A percentile compares a stretch with the other conserved stretches of the same genome.
Evolutionary conservation across 2,113 vertebrate species (phyloP).

Genomic region (Toxotes jaculatrix): DNA sequence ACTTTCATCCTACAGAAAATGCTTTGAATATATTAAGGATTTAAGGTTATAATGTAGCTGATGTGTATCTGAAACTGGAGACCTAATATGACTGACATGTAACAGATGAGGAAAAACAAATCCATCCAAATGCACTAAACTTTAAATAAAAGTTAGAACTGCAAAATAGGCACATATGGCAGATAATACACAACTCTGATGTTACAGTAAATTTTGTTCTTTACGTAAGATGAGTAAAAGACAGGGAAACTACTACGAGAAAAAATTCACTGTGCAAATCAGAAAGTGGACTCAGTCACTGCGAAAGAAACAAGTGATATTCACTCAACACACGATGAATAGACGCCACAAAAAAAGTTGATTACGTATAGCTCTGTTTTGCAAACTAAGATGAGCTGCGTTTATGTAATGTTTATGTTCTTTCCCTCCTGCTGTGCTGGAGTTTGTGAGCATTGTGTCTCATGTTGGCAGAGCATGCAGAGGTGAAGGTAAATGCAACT

Average conservation of each 20-base stretch:
- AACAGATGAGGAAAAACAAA: constrained; percentile 50
- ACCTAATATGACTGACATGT: constrained; percentile 34
- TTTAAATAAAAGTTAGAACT: constrained; percentile 52
- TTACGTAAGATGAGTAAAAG: constrained; percentile 13
- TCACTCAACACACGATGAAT: constrained; percentile 30
- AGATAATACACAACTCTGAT: constrained; percentile 73
- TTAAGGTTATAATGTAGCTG: constrained; percentile 13
- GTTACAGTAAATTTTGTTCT: constrained; percentile 55
- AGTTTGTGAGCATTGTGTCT: constrained; percentile 8
- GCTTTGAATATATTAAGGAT: constrained; percentile 52
- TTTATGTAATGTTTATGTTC: background rate
- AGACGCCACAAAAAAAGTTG: constrained; percentile 25
- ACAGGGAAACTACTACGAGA: background rate
- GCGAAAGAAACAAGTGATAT: constrained; percentile 4
- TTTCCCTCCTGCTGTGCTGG: constrained; percentile 4
- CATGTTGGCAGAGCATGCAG: constrained; percentile 59
- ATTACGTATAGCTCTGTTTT: constrained; percentile 46
- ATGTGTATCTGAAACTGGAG: constrained; percentile 14
- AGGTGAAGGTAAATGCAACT: constrained; percentile 32
- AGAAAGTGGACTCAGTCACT: constrained; percentile 35
- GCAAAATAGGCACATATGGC: constrained; percentile 86
- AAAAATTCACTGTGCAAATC: constrained; percentile 50
- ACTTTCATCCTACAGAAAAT: constrained; percentile 23
- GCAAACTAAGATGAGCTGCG: constrained; percentile 33
- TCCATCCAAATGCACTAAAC: constrained; percentile 21